Evolutionary conservation across 2,888 invertebrate species (phyloP).

Genomic region (Sepioteuthis lessoniana): DNA sequence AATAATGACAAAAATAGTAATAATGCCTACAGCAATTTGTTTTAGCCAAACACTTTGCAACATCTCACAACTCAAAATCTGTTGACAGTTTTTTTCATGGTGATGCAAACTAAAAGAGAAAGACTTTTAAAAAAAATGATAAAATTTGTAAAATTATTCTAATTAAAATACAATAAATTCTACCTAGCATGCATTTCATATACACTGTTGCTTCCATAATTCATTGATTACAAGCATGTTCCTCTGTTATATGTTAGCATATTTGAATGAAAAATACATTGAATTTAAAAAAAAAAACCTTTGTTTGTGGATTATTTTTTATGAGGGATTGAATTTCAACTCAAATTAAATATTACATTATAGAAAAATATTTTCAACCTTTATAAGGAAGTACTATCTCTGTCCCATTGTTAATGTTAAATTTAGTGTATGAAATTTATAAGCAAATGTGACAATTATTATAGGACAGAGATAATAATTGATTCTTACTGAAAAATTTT

Average conservation of each 20-base stretch:
- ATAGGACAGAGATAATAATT: too few relatives aligned
- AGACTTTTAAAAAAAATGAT: neutral
- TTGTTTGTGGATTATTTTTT: too few relatives aligned
- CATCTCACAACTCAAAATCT: neutral
- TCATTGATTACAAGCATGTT: neutral
- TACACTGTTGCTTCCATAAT: neutral
- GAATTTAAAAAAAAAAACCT: too few relatives aligned
- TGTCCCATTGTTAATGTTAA: too few relatives aligned
- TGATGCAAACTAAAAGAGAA: neutral
- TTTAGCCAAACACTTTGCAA: neutral
- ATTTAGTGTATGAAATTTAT: too few relatives aligned
- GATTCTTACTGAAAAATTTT: too few relatives aligned
- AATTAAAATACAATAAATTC: neutral
- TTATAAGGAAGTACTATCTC: too few relatives aligned
- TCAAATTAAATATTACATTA: too few relatives aligned
- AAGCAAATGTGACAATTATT: too few relatives aligned
- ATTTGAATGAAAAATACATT: too few relatives aligned
- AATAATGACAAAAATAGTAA: neutral
- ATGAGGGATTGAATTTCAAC: too few relatives aligned
- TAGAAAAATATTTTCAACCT: too few relatives aligned
- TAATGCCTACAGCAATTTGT: neutral
- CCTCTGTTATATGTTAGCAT: neutral
- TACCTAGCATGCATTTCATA: neutral
- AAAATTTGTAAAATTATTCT: neutral
- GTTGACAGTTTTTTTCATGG: neutral